Percentiles rank a stretch among this genome's conserved stretches.
phyloP scores from a whole-genome alignment of 2,797 vertebrate genomes.

The Mus caroli region DNA sequence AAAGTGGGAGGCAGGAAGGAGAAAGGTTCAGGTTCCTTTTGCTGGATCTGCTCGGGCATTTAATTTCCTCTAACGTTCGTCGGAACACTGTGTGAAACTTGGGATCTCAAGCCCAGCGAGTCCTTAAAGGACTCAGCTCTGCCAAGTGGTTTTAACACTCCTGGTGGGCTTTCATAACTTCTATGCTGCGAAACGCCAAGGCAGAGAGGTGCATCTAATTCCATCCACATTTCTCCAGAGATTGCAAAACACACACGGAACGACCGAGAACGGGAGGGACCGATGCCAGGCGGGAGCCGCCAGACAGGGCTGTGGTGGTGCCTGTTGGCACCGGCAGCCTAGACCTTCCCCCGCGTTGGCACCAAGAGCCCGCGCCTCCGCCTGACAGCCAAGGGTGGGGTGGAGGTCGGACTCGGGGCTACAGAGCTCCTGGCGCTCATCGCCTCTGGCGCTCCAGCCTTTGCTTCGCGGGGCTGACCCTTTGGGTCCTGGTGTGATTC shows the following conservation, averaged over 20 bases:
- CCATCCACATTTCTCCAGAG: neutral
- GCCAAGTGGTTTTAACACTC: neutral
- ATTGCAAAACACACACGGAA: neutral
- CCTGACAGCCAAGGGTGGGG: neutral
- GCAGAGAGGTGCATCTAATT: neutral
- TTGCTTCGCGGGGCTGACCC: neutral
- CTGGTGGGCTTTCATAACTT: neutral
- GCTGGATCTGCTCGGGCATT: constrained; percentile 3
- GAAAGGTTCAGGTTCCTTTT: constrained; percentile 36
- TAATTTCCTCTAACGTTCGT: neutral
- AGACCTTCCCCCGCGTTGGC: neutral
- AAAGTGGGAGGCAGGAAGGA: constrained; percentile 79
- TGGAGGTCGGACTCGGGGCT: neutral
- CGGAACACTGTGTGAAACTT: neutral
- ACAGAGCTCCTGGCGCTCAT: neutral
- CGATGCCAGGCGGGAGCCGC: neutral
- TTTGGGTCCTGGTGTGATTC: neutral
- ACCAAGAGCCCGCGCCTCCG: neutral
- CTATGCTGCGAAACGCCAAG: neutral
- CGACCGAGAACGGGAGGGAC: neutral
- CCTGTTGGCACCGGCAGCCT: neutral
- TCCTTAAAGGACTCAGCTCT: constrained; percentile 13
- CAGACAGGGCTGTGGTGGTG: neutral
- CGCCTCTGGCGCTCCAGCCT: neutral
- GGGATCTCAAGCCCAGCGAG: neutral